Base-by-base conservation (phyloP, 2,113 vertebrate genomes). In the Hemibagrus wyckioides region DNA sequence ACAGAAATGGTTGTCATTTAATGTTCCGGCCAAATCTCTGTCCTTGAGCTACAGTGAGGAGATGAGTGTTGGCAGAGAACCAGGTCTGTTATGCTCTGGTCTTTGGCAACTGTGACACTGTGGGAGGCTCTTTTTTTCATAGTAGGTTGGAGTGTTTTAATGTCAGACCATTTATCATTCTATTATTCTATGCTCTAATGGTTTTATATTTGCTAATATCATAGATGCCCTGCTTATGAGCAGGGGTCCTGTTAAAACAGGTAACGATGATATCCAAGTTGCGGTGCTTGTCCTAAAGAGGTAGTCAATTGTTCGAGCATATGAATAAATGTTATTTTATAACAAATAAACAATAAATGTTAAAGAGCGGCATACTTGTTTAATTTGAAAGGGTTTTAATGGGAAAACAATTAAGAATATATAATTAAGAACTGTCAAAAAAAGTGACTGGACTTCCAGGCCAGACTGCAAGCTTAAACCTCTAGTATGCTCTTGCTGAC, bases 21-120 rank as follows among this genome's bases (percentile, higher is more conserved):
- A 30, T 52, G 30, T 30, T 52, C 75, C 30, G 52, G 75, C 48
- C 48, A 79, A 79, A 30, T 79, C 28, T 19, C 28, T 19, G 75
- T 30, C 75, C 48, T 79, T 79, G 48, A 30, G 48, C 28, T 52
- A 30, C 14, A 52, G 13, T 50, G n/a, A 15, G 28, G 48, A 30
- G 28, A 19, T 79, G 14, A 50, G 9, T 76, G 4, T 79, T 79
- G 48, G 48, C 75, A 54, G 48, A 52, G 48, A 79, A 30, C 48
- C 48, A 30, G 28, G 28, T 28, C 41, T 76, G 73, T 19, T 76
- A 76, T n/a, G 48, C 48, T 79, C n/a, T 19, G 48, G 28, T 54
- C 28, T 30, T 79, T 79, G 75, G 75, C 75, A 79, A 79, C 75
- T 79, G 75, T 52, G 28, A 30, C 75, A 52, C 75, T 79, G 28